phyloP scores from a whole-genome alignment of 2,888 invertebrate species.

The Phyllotreta striolata region DNA sequence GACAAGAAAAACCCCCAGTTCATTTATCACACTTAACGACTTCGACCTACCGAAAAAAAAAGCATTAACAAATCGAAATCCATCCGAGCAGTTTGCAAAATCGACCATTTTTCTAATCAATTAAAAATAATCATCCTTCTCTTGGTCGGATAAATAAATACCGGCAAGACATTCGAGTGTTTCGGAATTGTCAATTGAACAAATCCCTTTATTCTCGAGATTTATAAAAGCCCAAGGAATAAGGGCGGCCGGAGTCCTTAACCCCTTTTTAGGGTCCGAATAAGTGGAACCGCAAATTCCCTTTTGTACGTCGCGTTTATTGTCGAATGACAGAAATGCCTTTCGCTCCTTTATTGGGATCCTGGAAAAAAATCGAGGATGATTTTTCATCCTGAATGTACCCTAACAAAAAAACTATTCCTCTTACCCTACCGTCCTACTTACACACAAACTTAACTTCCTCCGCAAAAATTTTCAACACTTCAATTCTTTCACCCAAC shows the following conservation, averaged over 20 bases:
- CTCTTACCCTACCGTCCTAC: too few species aligned
- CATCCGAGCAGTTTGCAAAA: neutral
- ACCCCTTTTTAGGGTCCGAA: constrained; percentile 11
- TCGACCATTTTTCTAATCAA: too few species aligned
- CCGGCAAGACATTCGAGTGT: neutral
- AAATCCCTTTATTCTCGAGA: constrained; percentile 18
- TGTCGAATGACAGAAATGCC: constrained; percentile 15
- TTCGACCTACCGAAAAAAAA: constrained; percentile 17
- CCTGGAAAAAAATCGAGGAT: too few species aligned
- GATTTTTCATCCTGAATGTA: too few species aligned
- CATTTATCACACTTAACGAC: constrained; percentile 33
- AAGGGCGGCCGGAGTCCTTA: constrained; percentile 7
- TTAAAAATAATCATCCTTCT: too few species aligned
- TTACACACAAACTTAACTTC: too few species aligned
- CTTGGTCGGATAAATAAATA: too few species aligned
- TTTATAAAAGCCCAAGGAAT: constrained; percentile 6
- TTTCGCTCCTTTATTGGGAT: constrained; percentile 1
- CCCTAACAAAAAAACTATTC: too few species aligned
- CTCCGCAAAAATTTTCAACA: too few species aligned
- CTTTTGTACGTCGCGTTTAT: constrained; percentile 7
- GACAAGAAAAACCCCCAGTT: constrained; percentile 14
- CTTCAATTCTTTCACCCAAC: too few species aligned
- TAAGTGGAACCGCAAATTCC: constrained; percentile 20
- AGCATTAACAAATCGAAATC: neutral
- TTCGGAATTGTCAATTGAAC: constrained; percentile 6